Base-by-base conservation (phyloP, 2,797 vertebrate species). In the Chrysocyon brachyurus region DNA sequence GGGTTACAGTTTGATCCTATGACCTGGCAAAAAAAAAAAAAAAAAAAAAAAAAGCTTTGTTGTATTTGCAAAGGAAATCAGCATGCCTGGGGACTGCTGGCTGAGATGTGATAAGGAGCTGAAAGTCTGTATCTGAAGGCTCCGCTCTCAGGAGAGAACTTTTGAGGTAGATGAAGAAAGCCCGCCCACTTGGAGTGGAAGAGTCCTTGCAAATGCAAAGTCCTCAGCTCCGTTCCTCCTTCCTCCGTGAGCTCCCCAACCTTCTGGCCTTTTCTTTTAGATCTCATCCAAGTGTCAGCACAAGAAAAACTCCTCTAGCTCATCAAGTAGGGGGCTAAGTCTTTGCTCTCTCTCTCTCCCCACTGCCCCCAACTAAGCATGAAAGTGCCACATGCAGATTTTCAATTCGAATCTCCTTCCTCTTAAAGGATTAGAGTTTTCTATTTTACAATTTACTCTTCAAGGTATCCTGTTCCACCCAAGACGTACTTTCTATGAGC, bases 171-270 rank as follows among this genome's bases (percentile, higher is more conserved):
- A 16, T 40, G 36, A 83, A 96, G 82, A 89, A 89, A 86, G 31
- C 26, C 31, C 40, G 52, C 14, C 19, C 57, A 4, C 33, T 89
- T 61, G 79, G 88, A 96, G 54, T 21, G 4, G 5, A 95, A 94
- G 66, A 81, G 6, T 33, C 54, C 93, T 92, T 91, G 83, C 33
- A 90, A 94, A 95, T 79, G 87, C 68, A 93, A 72, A 96, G 81
- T 59, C 15, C 14, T 54, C 12, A 31, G 31, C 19, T 91, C 70
- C 66, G 59, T n/a, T 26, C 9, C 24, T 91, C 24, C 36, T n/a
- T 26, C 9, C 24, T 91, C 24, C n/a, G 33, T 26, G 49, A 81
- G 11, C 12, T 10, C 40, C 26, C 6, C 19, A 57, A 64, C 4
- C 12, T 88, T 90, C 56, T 52, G 31, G 11, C 31, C 64, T 92